These are phyloP conservation scores for Drosophila busckii DNA, from an alignment of 1,140 invertebrate genomes.

Conservation along the genomic window DNA sequence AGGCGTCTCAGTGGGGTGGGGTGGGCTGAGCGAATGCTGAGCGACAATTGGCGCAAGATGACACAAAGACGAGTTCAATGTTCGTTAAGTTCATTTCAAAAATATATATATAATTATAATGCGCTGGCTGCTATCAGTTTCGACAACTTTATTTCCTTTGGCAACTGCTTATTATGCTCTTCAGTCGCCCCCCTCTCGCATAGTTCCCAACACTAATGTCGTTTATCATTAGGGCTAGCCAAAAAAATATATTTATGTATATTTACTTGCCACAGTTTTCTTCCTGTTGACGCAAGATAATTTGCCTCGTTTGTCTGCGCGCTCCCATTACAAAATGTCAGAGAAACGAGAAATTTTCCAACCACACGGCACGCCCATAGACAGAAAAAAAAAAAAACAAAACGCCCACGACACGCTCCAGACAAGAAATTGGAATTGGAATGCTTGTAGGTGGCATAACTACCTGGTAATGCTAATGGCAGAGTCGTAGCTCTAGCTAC, in stretches of 20 bases:
- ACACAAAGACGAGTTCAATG: constrained; percentile 52
- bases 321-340: constrained; percentile 68
- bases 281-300: constrained; percentile 73
- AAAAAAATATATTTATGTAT: constrained; percentile 29
- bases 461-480: constrained; percentile 28
- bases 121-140: constrained; percentile 8
- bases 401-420: constrained; percentile 53
- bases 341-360: constrained; percentile 61
- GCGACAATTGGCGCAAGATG: constrained; percentile 28
- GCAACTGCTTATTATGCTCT: constrained; percentile 38
- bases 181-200: not conserved
- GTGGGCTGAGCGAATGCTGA: not conserved
- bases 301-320: constrained; percentile 47
- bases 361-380: constrained; percentile 35
- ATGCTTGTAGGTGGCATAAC: constrained; percentile 64
- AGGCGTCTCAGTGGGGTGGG: constrained; percentile 53
- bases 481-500: constrained; percentile 22
- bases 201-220: constrained; percentile 50
- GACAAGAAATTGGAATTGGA: constrained; percentile 3
- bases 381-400: constrained; percentile 15
- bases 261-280: constrained; percentile 46
- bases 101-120: not conserved
- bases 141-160: constrained; percentile 45
- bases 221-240: constrained; percentile 61
- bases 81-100: constrained; percentile 9